Evolutionary conservation across 2,888 invertebrate species (phyloP), one percentile per base, ranked within the genome.

Genomic region (Esperia sulphurella): DNA sequence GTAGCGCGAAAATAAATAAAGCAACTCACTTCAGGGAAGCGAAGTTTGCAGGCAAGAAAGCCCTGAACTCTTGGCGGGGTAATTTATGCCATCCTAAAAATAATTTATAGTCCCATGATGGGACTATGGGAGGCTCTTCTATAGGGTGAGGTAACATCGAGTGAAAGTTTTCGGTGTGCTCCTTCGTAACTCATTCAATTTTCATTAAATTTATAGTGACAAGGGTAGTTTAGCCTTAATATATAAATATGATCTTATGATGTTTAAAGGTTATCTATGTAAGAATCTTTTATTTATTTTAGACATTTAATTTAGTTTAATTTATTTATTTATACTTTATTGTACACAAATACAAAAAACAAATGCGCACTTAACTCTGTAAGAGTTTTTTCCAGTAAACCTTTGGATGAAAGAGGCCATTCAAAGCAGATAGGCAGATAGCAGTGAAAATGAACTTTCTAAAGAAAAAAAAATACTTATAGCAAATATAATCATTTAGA

Each of bases 81-180:
- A 61, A 61, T 58, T 61, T 61, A 61, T 58, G 56, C 42, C 48
- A 52, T 45, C 53, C 53, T 54, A 51, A 58, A 58, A 56, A 58
- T 59, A 59, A 61, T 58, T 59, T 59, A 58, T 58, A 47, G 50
- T 33, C 41, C 40, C 37, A 45, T 38, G 47, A 47, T 48, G 53
- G 54, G 54, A 47, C 14, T 39, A 39, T 14, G 39, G 39, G 7
- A 7, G 48, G 51, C 35, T 35, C 38, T 1, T n/a, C n/a, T n/a
- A n/a, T n/a, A 35, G 13, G 14, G 31, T 31, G 14, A 10, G 14
- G 14, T 6, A 30, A 30, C 28, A 44, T 31, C 21, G 38, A 29
- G 44, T 37, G 37, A 44, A 44, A 43, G 14, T 44, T 38, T 7
- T 14, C 3, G 28, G 39, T 9, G 14, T 7, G 9, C 10, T 37